Percentiles rank a stretch among this genome's conserved stretches.
phyloP scores from a whole-genome alignment of 2,113 vertebrate genomes.

The Anoura caudifer region DNA sequence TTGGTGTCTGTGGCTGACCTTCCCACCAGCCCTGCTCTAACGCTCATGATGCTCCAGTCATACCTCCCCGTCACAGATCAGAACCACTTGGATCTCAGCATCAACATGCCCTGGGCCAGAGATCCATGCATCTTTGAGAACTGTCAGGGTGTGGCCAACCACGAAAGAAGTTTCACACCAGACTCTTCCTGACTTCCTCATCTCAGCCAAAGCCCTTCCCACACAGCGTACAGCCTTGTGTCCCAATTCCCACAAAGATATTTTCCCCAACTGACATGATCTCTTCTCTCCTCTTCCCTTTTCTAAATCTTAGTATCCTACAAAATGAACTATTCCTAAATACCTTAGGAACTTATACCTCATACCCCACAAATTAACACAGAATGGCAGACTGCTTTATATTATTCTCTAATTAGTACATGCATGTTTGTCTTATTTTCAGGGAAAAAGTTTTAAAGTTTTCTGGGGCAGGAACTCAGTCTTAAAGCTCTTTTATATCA shows the following conservation, averaged over 20 bases:
- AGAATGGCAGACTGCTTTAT: neutral
- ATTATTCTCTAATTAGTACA: neutral
- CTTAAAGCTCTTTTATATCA: neutral
- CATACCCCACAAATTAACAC: neutral
- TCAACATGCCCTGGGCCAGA: neutral
- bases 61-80: neutral
- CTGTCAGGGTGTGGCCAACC: neutral
- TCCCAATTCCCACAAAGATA: neutral
- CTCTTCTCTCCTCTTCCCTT: neutral
- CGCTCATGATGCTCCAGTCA: fast-evolving
- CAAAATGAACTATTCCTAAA: neutral
- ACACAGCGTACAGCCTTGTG: neutral
- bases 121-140: neutral
- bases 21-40: neutral
- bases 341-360: neutral
- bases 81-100: neutral
- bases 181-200: neutral
- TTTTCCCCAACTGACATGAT: neutral
- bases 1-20: too few species aligned
- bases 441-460: neutral
- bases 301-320: neutral
- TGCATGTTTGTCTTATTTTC: neutral
- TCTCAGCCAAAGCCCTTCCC: neutral
- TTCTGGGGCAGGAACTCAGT: neutral
- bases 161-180: neutral